A percentile compares a stretch with the other conserved stretches of the same genome.
Evolutionary conservation across 2,888 invertebrate species (phyloP).

Genomic region (Boloria euphrosyne): DNA sequence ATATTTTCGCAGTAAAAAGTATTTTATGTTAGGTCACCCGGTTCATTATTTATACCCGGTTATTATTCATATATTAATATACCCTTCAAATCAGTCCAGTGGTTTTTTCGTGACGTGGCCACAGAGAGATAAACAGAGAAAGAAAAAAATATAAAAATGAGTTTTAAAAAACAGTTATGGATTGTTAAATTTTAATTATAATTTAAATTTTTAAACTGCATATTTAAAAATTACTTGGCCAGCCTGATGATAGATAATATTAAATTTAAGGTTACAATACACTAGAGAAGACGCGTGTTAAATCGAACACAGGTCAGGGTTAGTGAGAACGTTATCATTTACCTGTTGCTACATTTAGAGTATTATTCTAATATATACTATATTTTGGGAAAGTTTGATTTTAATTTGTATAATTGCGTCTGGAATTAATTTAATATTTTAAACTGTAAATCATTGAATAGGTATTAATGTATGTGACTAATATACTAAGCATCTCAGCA

Average conservation of each 20-base stretch:
- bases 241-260: neutral
- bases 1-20: too few relatives aligned
- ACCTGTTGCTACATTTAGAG: conserved; percentile 38
- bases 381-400: conserved; percentile 23
- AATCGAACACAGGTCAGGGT: conserved; percentile 53
- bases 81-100: too few relatives aligned
- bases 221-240: neutral
- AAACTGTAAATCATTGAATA: neutral
- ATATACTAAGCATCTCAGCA: neutral
- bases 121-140: too few relatives aligned
- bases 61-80: too few relatives aligned
- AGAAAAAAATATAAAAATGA: too few relatives aligned
- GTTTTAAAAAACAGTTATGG: neutral
- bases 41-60: too few relatives aligned
- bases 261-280: conserved; percentile 43
- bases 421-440: neutral
- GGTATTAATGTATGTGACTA: conserved; percentile 1
- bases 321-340: conserved; percentile 40
- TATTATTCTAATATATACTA: conserved; percentile 23
- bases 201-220: neutral
- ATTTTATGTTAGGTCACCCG: too few relatives aligned
- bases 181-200: neutral
- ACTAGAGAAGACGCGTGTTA: conserved; percentile 48
- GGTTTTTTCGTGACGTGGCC: too few relatives aligned
- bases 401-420: neutral